Evolutionary conservation across 2,113 vertebrate genomes (phyloP), one percentile per base, ranked within the genome.

Genomic region (Holacanthus passer): DNA sequence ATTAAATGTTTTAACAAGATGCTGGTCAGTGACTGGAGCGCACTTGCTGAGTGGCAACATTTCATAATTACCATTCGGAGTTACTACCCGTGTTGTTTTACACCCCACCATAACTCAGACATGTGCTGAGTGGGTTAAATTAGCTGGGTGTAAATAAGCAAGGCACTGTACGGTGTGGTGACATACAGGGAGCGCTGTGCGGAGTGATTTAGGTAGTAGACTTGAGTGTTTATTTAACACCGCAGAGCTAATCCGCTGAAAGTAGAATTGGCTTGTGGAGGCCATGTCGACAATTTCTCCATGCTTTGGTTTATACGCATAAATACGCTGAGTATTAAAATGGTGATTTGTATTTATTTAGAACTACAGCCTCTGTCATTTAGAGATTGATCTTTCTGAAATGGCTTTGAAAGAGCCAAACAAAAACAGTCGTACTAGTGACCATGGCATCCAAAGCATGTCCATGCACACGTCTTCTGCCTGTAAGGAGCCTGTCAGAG

Each of bases 21-120:
- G 76, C 73, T 43, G 79, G 74, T 85, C 85, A 73, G 64, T 85
- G 81, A 77, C 74, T 77, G 81, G 73, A 83, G 79, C 66, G 27
- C 80, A 82, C 52, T 72, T 89, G 82, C 89, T 88, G 84, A 90
- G 91, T 87, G 84, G 88, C 79, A 81, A 73, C 87, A 87, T 90
- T 91, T 88, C 72, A 80, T 91, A 90, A 90, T 89, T 87, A 75
- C 81, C 75, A 78, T 82, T 83, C 75, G 56, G 67, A 88, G 79
- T 85, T 81, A 82, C 32, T 59, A 37, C 65, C 76, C 67, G 62
- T 81, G 79, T 86, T 87, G 79, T 87, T 92, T 87, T 89, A 89
- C 77, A 83, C 50, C 64, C 63, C 19, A 22, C 82, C 37, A 64
- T 91, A 89, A 92, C 75, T 87, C 88, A 82, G 56, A 31, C 65